Evolutionary conservation across 2,113 vertebrate species (phyloP), one percentile per base, ranked within the genome.

Genomic region (Platysternon megacephalum): DNA sequence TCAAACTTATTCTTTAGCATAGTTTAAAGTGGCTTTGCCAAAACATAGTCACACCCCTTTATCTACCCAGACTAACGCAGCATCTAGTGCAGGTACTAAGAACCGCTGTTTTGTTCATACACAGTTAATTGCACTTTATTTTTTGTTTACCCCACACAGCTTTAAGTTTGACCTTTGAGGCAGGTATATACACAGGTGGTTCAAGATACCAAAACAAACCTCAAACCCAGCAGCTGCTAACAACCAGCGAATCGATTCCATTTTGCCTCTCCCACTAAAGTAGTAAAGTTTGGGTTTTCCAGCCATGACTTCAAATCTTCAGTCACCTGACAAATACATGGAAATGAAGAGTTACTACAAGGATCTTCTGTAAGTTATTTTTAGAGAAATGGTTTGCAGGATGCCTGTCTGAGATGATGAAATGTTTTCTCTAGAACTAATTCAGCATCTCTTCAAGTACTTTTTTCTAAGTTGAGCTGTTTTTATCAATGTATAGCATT

Each of bases 201-300:
- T 65, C 91, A 52, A 94, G 85, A 39, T 26, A 83, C 39, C 42
- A 10, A 61, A 84, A 76, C 92, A 85, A 88, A 99, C 99, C 97
- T 99, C 98, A 0, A 99, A 98, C 6, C 97, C 98, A n/a, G 99
- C 98, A 14, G 98, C 98, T 11, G 99, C 97, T 61, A 99, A 55
- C 42, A 99, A 96, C 99, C 99, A 99, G 51, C 98, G 97, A 82
- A 99, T 90, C 1, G 99, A 98, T 94, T 99, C 99, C 99, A 99
- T 99, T 86, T 96, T 99, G 56, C 99, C 99, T 97, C 99, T 98
- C n/a, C 99, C 99, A 83, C 99, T 93, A 13, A 99, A 98, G 89
- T 99, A 99, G 91, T 98, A 93, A 83, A 99, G 97, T 56, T 98
- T 98, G 1, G 98, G 98, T 92, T 98, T 99, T 79, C 21, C 95